Conservation (phyloP, 35 echinoderm and acorn worm genomes). For the Acanthaster planci region DNA sequence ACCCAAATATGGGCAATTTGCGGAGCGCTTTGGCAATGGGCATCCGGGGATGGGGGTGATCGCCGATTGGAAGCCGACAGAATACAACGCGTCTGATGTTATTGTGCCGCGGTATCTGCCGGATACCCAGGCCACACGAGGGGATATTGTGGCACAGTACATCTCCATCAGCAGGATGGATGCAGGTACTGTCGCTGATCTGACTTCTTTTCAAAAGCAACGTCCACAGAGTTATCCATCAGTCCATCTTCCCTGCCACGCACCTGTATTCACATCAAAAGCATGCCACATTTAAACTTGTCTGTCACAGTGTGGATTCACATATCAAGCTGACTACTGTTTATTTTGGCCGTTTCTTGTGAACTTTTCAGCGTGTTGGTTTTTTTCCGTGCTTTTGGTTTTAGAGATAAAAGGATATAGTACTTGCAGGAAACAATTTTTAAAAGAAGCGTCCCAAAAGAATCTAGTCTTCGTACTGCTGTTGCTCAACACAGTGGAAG, state of each 20-base stretch:
- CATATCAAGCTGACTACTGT: too few relatives aligned
- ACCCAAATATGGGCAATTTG: conserved; percentile 28
- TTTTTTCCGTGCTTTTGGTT: too few relatives aligned
- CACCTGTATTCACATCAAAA: neutral
- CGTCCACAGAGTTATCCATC: neutral
- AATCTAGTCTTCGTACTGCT: too few relatives aligned
- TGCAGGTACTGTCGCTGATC: conserved; percentile 47
- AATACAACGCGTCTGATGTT: conserved; percentile 41
- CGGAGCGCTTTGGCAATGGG: conserved; percentile 47
- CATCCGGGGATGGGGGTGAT: conserved; percentile 49
- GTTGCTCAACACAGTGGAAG: too few relatives aligned
- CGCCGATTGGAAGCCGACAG: conserved; percentile 29
- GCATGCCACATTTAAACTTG: neutral
- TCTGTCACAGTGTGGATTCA: too few relatives aligned
- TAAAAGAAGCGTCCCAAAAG: too few relatives aligned
- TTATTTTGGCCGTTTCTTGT: too few relatives aligned
- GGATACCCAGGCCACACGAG: conserved; percentile 46
- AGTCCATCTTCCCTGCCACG: neutral
- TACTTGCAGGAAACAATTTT: too few relatives aligned
- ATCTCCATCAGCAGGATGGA: conserved; percentile 74
- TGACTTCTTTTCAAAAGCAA: neutral
- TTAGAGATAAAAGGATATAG: too few relatives aligned
- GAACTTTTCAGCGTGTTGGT: too few relatives aligned
- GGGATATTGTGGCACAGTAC: conserved; percentile 58
- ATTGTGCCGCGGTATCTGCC: conserved; percentile 43